A percentile compares a stretch with the other conserved stretches of the same genome.
These are phyloP conservation scores for Orientallactaga sibirica DNA, from an alignment of 2,797 vertebrate genomes.

Conservation along the genomic window DNA sequence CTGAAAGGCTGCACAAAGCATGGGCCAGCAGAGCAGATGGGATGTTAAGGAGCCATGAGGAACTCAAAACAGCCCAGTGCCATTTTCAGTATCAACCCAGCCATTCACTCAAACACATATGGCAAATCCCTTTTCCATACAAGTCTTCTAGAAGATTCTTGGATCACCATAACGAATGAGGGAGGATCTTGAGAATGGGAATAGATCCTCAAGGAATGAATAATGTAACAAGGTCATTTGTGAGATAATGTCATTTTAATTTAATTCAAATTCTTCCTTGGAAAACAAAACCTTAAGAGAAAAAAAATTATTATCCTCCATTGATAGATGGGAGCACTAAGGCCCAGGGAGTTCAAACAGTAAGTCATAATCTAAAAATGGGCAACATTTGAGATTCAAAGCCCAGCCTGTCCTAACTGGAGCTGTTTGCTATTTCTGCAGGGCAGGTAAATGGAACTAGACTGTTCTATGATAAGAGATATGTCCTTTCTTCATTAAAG, in stretches of 20 bases:
- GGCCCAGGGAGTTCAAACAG: not conserved
- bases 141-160: not conserved
- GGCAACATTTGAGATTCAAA: not conserved
- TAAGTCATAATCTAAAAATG: not conserved
- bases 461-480: not conserved
- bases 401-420: not conserved
- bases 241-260: not conserved
- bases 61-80: not conserved
- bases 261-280: not conserved
- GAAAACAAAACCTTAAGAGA: not conserved
- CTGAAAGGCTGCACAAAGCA: not conserved
- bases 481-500: not conserved
- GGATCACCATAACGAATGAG: not conserved
- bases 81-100: slow-evolving; percentile 36
- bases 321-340: not conserved
- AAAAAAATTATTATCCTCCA: not conserved
- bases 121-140: not conserved
- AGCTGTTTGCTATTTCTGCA: not conserved
- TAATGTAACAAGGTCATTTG: not conserved
- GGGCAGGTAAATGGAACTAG: not conserved
- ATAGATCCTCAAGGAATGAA: not conserved
- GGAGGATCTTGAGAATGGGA: not conserved
- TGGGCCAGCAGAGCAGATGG: not conserved
- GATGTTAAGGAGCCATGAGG: not conserved
- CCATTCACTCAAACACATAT: not conserved